Base-by-base conservation (phyloP, 1,140 invertebrate genomes). In the Nasonia giraulti region DNA sequence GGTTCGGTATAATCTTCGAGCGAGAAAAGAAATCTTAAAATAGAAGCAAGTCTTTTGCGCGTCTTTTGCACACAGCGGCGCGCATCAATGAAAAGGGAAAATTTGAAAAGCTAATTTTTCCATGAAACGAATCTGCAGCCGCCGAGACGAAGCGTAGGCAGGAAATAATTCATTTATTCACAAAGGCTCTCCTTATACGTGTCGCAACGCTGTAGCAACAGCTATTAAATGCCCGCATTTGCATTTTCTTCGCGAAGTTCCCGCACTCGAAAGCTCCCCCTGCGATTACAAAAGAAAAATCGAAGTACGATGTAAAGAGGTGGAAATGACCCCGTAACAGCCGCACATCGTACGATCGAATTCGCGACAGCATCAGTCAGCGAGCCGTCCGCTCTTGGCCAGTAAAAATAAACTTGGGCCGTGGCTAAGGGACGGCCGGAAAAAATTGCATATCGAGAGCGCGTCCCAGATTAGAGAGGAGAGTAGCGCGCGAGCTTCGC, bases 401-500 rank as follows among this genome's bases (percentile, higher is more conserved):
- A 27, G 12, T 75, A 44, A 84, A 80, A 84, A 84, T 84, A 80
- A 84, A 80, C 50, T 40, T 40, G 82, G 76, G 17, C 31, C 33
- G 55, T 44, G 23, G n/a, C 31, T 20, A 82, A 76, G 73, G 73
- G 81, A 82, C 50, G 37, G 8, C n/a, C 44, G 74, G 44, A 75
- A 79, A 78, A 73, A 80, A 84, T 71, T 75, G 77, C 77, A 84
- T 79, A 84, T 84, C 50, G 69, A 14, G 83, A 84, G 20, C 83
- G 77, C 44, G 83, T 84, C 69, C 83, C 77, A 84, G 83, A 84
- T 84, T 79, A 71, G 44, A 79, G 33, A 23, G 5, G 33, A 75
- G 68, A 11, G 37, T 33, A 31, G 69, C 14, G 82, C 82, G 47
- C 31, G 77, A 50, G 77, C 69, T 84, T 80, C 14, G 83, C 69